Base-by-base conservation (phyloP, 2,888 invertebrate species). In the Frankliniella fusca region DNA sequence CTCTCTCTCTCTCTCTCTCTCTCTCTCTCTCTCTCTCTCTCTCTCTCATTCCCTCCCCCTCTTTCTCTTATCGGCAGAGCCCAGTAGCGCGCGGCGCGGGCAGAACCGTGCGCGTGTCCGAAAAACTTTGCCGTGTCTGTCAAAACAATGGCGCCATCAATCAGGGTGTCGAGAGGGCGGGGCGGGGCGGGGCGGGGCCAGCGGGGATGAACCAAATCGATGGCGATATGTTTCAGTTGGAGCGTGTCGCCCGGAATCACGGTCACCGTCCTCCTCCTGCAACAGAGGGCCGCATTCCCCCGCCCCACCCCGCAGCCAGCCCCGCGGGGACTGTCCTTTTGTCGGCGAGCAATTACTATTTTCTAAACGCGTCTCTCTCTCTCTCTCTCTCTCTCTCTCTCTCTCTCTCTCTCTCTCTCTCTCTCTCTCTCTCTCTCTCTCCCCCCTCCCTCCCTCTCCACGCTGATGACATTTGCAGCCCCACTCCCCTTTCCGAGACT, bases 221-320 rank as follows among this genome's bases (percentile, higher is more conserved):
- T 48, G 54, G 80, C 83, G 84, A 85, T 86, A 85, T 84, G 84
- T 84, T 85, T 85, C 38, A 38, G 38, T 85, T 84, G 85, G 85
- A 86, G 85, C 85, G 84, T 61, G 80, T 61, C 38, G 61, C 80
- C 18, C 9, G 48, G 38, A 61, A 81, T 83, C 80, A 81, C 80
- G 80, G 61, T 80, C 81, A 48, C 48, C 48, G 80, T 81, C 28
- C 38, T 38, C 38, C n/a, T n/a, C n/a, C n/a, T 38, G 38, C 38
- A 38, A 38, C 38, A 38, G 38, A 38, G 38, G 38, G 38, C 38
- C 38, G 38, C 2, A 38, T 3, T 2, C 38, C 3, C 3, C 38
- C 38, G 38, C 3, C 38, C 38, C 38, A 5, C 38, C 38, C 38
- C 38, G 38, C 38, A 2, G 5, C 38, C 38, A 38, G 3, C 38